Base-by-base conservation (phyloP, 2,797 vertebrate species). In the Pristis pectinata region DNA sequence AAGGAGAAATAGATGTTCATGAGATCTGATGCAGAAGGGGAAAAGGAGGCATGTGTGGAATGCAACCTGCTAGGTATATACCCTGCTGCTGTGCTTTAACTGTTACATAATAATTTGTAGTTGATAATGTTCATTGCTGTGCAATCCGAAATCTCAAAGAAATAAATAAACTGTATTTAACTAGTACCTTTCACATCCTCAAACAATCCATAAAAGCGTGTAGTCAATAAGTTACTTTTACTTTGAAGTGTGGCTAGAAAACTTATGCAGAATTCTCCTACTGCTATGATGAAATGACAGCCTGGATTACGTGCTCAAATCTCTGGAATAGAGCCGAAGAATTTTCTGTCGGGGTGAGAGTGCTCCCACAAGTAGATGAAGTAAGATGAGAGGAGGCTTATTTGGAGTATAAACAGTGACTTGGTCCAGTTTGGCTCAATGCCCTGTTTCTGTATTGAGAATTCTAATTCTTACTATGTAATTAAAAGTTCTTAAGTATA, bases 141-240 rank as follows among this genome's bases (percentile, higher is more conserved):
- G 83, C 27, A 87, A 87, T 87, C 11, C 13, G 56, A 85, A 27
- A 56, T 24, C 79, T 56, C 83, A 56, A 56, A 56, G 7, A 85
- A 85, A 59, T n/a, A 79, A 79, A 79, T 87, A 56, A 56, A 10
- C 56, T 56, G 15, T 8, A 56, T 30, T 87, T 56, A 87, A 87
- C 34, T 87, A 87, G 49, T 6, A 59, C 53, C 30, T 87, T 87
- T 87, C 83, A 87, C 83, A 87, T 87, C 53, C 49, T 87, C 49
- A 59, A 11, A 3, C 27, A 56, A 87, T 27, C 5, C 27, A 74
- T 19, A 74, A 74, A 22, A 27, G 27, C 56, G 87, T 87, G 3
- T 44, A 87, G 53, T 27, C 53, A 59, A 53, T 34, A 3, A 24
- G 74, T 74, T 74, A 74, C 1, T 74, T 37, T 37, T 10, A 10